Evolutionary conservation across 2,888 invertebrate species (phyloP).

Genomic region (Xestoiulus laeticollis): DNA sequence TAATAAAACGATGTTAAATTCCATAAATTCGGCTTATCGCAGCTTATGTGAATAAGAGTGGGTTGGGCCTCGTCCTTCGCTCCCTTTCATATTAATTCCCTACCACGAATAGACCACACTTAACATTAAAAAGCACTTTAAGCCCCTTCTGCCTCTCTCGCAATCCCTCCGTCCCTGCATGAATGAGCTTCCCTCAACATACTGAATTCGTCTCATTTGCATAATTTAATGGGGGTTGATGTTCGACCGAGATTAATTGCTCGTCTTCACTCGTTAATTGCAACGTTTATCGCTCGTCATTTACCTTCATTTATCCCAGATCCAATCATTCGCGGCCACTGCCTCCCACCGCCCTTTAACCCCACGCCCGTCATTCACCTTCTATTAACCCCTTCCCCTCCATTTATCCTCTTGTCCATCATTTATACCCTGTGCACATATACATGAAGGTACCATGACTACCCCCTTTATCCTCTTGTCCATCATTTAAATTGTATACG

Average conservation of each 20-base stretch:
- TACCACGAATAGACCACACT: conserved; percentile 28
- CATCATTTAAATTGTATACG: background rate
- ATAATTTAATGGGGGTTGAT: conserved; percentile 37
- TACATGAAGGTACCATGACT: background rate
- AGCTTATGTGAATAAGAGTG: background rate
- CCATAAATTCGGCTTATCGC: background rate
- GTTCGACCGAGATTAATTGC: conserved; percentile 37
- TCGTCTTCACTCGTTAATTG: conserved; percentile 30
- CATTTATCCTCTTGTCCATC: background rate
- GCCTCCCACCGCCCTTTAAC: background rate
- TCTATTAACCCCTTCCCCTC: background rate
- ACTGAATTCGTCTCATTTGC: background rate
- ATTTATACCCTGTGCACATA: background rate
- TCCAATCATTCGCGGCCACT: background rate
- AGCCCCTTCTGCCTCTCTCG: background rate
- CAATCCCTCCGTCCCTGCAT: background rate
- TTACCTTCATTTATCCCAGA: background rate
- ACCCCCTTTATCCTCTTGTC: background rate
- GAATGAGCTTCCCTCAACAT: background rate
- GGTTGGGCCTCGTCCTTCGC: background rate
- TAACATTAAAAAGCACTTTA: conserved; percentile 27
- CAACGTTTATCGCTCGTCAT: background rate
- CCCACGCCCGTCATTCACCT: background rate
- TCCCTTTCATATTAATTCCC: background rate
- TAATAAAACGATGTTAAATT: background rate